These are phyloP conservation scores for Leuciscus waleckii DNA, from an alignment of 2,797 vertebrate species.

Conservation along the genomic window DNA sequence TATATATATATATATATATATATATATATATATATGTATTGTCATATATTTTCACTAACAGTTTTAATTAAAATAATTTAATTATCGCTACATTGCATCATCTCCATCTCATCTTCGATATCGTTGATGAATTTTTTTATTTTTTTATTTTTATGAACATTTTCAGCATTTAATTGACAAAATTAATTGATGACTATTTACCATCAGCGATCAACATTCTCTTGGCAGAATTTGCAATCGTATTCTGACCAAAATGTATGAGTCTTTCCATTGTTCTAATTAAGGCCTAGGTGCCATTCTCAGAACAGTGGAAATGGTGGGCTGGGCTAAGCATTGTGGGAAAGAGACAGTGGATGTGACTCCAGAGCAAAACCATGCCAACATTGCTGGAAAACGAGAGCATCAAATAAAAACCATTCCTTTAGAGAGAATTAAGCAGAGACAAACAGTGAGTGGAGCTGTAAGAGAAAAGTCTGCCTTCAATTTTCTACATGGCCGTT, in stretches of 20 bases:
- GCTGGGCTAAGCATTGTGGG: slow-evolving; percentile 25
- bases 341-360: slow-evolving; percentile 39
- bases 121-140: background rate
- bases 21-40: too few species aligned
- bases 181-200: background rate
- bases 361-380: slow-evolving; percentile 34
- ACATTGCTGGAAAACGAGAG: slow-evolving; percentile 52
- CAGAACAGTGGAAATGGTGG: slow-evolving; percentile 38
- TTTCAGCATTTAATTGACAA: background rate
- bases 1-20: too few species aligned
- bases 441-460: slow-evolving; percentile 24
- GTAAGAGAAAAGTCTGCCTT: slow-evolving; percentile 63
- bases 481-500: slow-evolving; percentile 68
- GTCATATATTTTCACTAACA: background rate
- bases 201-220: background rate
- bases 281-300: slow-evolving; percentile 32
- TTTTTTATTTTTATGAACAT: background rate
- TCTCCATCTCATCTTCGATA: background rate
- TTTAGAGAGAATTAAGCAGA: slow-evolving; percentile 34
- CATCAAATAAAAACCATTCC: slow-evolving; percentile 47
- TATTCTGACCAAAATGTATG: slow-evolving; percentile 6
- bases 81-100: background rate
- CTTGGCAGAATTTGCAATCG: background rate
- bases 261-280: slow-evolving; percentile 7
- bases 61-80: background rate